phyloP scores from a whole-genome alignment of 2,797 vertebrate genomes.

The Myotis vivesi region DNA sequence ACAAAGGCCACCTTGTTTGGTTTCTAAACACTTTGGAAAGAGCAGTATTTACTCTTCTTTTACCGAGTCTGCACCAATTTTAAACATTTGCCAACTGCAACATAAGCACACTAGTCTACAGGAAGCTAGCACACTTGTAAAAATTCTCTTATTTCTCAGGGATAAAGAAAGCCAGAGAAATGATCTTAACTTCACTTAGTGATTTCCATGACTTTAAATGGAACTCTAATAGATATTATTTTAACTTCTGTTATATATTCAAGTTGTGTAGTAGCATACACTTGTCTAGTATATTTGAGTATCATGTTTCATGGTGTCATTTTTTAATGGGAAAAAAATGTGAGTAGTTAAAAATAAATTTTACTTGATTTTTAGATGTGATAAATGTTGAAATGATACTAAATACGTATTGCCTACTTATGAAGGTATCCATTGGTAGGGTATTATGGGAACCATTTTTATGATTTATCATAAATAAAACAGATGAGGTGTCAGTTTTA shows the following conservation, averaged over 20 bases:
- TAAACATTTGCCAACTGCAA: not conserved
- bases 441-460: not conserved
- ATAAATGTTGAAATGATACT: not conserved
- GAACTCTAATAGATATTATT: not conserved
- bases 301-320: not conserved
- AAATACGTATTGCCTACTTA: not conserved
- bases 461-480: not conserved
- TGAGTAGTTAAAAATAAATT: slow-evolving; percentile 20
- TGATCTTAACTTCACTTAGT: not conserved
- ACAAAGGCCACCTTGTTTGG: not conserved
- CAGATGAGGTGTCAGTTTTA: not conserved
- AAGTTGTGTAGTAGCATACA: not conserved
- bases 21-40: not conserved
- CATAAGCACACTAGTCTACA: not conserved
- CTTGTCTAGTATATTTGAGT: not conserved
- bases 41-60: not conserved
- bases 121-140: not conserved
- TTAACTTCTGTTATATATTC: not conserved
- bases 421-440: not conserved
- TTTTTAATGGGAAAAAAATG: slow-evolving; percentile 1
- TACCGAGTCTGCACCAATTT: not conserved
- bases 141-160: not conserved
- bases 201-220: slow-evolving; percentile 18
- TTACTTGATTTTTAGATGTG: not conserved
- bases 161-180: not conserved